phyloP scores from a whole-genome alignment of 2,888 invertebrate genomes.

The Aphrophora alni region DNA sequence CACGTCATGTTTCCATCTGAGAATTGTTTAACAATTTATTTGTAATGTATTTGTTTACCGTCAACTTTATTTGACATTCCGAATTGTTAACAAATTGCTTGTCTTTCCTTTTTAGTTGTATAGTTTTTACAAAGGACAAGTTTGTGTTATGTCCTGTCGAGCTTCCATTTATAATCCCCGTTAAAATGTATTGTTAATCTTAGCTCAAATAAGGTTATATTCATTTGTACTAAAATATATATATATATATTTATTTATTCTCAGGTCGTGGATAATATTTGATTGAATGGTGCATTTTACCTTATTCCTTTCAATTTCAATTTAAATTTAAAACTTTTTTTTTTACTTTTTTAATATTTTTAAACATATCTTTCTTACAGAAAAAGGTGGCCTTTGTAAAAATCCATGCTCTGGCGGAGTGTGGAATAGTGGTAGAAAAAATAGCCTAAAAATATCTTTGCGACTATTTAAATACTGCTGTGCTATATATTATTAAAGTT shows the following conservation, averaged over 20 bases:
- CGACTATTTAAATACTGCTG: background rate
- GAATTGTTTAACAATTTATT: background rate
- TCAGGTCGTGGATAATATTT: background rate
- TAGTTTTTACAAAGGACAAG: background rate
- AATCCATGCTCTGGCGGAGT: background rate
- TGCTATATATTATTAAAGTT: background rate
- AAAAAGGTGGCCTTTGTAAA: conserved; percentile 36
- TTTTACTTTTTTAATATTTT: background rate
- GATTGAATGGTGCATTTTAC: background rate
- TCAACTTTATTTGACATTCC: background rate
- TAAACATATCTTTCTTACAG: conserved; percentile 30
- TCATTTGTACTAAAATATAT: background rate
- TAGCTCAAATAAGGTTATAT: background rate
- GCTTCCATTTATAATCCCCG: background rate
- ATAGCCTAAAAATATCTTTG: background rate
- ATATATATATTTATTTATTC: background rate
- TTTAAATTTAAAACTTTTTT: too few relatives aligned
- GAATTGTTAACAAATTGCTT: background rate
- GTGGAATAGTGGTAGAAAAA: background rate
- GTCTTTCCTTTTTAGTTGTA: background rate
- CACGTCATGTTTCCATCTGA: background rate
- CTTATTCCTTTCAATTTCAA: background rate
- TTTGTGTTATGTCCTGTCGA: background rate
- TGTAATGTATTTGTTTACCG: background rate
- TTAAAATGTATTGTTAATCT: background rate